Evolutionary conservation across 2,113 vertebrate genomes (phyloP), one percentile per base, ranked within the genome.

Genomic region (Osmerus eperlanus): DNA sequence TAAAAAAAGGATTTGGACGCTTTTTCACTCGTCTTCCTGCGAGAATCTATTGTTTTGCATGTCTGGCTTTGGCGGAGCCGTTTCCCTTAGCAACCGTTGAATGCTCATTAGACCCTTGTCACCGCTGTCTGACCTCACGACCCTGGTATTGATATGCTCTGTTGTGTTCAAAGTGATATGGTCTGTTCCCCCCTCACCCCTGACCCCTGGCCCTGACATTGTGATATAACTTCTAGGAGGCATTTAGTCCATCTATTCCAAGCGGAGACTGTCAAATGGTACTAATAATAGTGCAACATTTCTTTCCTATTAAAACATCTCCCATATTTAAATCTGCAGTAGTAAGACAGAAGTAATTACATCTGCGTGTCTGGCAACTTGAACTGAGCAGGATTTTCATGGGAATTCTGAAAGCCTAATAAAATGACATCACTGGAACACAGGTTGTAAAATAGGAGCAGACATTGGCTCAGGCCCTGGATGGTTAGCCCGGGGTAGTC

Each of bases 81-180:
- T 88, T 18, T 25, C 81, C 79, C 77, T 18, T 82, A 63, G 81
- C 78, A 89, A 89, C 87, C 66, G 66, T 63, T 80, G 64, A 88
- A 80, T 78, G 70, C 67, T 41, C 18, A 41, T 65, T 74, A 72
- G 70, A 83, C 70, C 73, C 73, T 5, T 15, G 65, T 65, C 84
- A 81, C 71, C 67, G 63, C 71, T 23, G 87, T 89, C 87, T 92
- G 89, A 90, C 88, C 87, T 86, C 66, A 77, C 63, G 62, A 25
- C 79, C 83, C 41, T 8, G 11, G 71, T 81, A 90, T 88, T 87
- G 86, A 90, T 86, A 81, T 74, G 67, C 82, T 87, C 81, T 56
- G 88, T n/a, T n/a, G n/a, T n/a, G n/a, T n/a, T n/a, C n/a, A n/a
- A n/a, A n/a, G n/a, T n/a, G n/a, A n/a, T n/a, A n/a, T n/a, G n/a